Conservation (phyloP, 2,113 vertebrate species). For the Steatornis caripensis region DNA sequence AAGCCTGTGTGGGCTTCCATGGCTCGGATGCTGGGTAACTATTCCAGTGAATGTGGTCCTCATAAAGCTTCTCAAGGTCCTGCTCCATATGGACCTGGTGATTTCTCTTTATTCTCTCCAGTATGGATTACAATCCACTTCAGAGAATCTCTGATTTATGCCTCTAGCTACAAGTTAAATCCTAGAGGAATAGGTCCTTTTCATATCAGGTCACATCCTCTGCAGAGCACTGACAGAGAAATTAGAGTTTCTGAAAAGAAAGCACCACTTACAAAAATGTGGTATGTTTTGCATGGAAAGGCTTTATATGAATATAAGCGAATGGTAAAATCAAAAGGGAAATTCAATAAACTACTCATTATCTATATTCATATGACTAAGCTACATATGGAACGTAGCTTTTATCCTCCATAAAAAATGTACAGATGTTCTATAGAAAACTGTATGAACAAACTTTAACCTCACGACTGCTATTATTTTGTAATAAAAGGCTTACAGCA, state of each 20-base stretch:
- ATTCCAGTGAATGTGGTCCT: conserved; percentile 35
- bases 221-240: conserved; percentile 41
- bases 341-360: conserved; percentile 52
- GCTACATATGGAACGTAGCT: conserved; percentile 48
- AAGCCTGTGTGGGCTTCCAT: conserved; percentile 30
- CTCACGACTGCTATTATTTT: conserved; percentile 73
- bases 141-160: conserved; percentile 14
- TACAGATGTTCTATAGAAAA: conserved; percentile 71
- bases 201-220: conserved; percentile 29
- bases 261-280: conserved; percentile 28
- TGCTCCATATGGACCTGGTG: conserved; percentile 7
- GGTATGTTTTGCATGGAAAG: conserved; percentile 23
- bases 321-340: conserved; percentile 44
- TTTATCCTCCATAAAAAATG: conserved; percentile 60
- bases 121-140: conserved; percentile 34
- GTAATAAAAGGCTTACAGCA: conserved; percentile 73
- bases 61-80: conserved; percentile 45
- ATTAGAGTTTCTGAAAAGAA: conserved; percentile 38
- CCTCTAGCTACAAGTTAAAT: conserved; percentile 40
- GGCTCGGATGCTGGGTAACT: background rate
- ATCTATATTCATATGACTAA: conserved; percentile 65
- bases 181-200: conserved; percentile 35
- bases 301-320: conserved; percentile 5
- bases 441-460: conserved; percentile 69
- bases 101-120: conserved; percentile 37